Conservation (phyloP, 92 coral and sea anemone species). For the Phenganax marumi region DNA sequence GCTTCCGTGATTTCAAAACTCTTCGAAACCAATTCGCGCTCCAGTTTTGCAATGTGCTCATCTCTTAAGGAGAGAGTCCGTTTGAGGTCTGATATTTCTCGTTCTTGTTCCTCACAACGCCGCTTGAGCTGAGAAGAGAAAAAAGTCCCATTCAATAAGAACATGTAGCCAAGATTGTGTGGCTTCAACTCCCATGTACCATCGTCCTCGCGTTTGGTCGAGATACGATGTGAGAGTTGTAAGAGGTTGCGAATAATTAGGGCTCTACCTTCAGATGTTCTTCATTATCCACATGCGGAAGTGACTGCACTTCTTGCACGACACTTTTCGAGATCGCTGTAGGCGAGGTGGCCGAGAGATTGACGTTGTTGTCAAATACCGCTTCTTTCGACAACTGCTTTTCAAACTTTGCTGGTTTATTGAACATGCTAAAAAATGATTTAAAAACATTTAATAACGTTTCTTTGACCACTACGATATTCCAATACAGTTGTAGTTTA, state of each 20-base stretch:
- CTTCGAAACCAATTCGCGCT: slow-evolving; percentile 27
- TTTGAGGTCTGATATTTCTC: slow-evolving; percentile 24
- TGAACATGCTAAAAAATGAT: slow-evolving; percentile 27
- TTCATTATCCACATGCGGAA: slow-evolving; percentile 2
- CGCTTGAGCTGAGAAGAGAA: slow-evolving; percentile 10
- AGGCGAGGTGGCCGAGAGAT: neutral
- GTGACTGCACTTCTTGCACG: slow-evolving; percentile 21
- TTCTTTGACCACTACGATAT: neutral
- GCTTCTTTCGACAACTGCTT: slow-evolving; percentile 35
- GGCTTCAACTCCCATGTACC: neutral
- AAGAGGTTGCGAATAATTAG: neutral
- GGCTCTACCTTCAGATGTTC: slow-evolving; percentile 17
- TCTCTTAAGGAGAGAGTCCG: slow-evolving; percentile 19
- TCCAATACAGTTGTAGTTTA: neutral
- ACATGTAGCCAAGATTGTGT: neutral
- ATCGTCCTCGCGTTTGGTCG: neutral
- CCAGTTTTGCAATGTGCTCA: slow-evolving; percentile 26
- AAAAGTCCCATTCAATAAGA: too few species aligned
- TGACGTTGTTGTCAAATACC: slow-evolving; percentile 11
- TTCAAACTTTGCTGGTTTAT: slow-evolving; percentile 45
- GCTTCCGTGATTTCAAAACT: slow-evolving; percentile 26
- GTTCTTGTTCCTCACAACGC: slow-evolving; percentile 21
- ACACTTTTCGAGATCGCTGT: slow-evolving; percentile 16
- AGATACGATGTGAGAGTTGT: neutral
- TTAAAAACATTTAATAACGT: neutral